phyloP scores from a whole-genome alignment of 2,888 invertebrate species.

The Chrysopilus asiliformis region DNA sequence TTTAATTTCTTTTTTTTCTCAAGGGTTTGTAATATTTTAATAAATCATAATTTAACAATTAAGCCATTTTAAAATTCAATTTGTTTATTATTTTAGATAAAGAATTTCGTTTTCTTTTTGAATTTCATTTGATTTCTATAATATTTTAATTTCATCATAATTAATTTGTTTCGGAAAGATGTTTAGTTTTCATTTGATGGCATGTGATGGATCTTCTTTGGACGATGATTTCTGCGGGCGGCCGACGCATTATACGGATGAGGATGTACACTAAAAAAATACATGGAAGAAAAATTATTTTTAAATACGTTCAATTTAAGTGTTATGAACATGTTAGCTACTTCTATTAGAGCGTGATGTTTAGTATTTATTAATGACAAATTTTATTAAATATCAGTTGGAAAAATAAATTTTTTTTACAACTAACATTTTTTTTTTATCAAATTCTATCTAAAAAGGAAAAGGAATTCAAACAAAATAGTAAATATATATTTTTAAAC shows the following conservation, averaged over 20 bases:
- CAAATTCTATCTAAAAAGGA: too few relatives aligned
- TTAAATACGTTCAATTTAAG: neutral
- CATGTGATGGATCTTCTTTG: conserved; percentile 18
- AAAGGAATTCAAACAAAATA: too few relatives aligned
- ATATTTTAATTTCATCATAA: too few relatives aligned
- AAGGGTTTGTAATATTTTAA: too few relatives aligned
- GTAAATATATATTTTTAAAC: too few relatives aligned
- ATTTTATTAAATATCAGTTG: conserved; percentile 15
- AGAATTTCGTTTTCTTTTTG: too few relatives aligned
- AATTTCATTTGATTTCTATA: too few relatives aligned
- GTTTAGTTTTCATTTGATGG: conserved; percentile 19
- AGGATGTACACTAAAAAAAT: conserved; percentile 30
- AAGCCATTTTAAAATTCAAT: too few relatives aligned
- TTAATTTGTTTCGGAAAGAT: too few relatives aligned
- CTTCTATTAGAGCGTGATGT: neutral
- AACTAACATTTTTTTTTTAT: neutral
- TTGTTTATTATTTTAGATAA: too few relatives aligned
- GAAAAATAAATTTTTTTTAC: conserved; percentile 4
- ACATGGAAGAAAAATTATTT: conserved; percentile 8
- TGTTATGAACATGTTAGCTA: neutral
- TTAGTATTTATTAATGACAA: conserved; percentile 9
- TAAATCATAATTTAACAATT: too few relatives aligned
- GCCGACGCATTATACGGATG: conserved; percentile 34
- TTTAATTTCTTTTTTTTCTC: too few relatives aligned
- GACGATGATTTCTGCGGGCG: conserved; percentile 29